Evolutionary conservation across 1,140 invertebrate genomes (phyloP).

Genomic region (Brachionus manjavacas): DNA sequence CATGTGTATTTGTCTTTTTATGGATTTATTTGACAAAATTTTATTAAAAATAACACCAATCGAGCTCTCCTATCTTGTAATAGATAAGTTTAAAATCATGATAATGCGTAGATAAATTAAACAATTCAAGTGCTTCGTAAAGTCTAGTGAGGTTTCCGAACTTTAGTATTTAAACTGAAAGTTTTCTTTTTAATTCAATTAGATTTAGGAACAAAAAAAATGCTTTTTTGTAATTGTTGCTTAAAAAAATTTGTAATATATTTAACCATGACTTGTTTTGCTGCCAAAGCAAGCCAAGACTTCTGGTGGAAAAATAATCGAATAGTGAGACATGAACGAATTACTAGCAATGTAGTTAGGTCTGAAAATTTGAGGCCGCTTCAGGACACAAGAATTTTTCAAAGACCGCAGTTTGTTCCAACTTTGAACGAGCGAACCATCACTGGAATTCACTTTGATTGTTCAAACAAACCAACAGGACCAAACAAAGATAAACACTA

Average conservation of each 20-base stretch:
- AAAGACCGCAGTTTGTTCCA: neutral
- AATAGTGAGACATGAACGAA: neutral
- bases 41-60: neutral
- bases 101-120: neutral
- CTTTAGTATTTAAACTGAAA: neutral
- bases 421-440: neutral
- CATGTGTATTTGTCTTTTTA: neutral
- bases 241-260: no score
- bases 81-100: neutral
- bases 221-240: neutral
- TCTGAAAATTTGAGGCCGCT: no score
- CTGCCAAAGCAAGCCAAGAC: neutral
- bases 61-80: neutral
- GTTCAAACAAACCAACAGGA: neutral
- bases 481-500: neutral
- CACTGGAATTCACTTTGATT: slow-evolving; percentile 18
- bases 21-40: neutral
- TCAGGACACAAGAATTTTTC: no score
- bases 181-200: neutral
- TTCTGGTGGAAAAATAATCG: neutral
- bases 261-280: neutral
- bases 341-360: no score
- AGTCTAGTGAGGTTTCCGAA: neutral
- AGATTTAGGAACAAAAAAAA: neutral
- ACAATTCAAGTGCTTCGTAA: neutral